A percentile compares a stretch with the other conserved stretches of the same genome.
Evolutionary conservation across 2,113 vertebrate genomes (phyloP).

Genomic region (Sturnira hondurensis): DNA sequence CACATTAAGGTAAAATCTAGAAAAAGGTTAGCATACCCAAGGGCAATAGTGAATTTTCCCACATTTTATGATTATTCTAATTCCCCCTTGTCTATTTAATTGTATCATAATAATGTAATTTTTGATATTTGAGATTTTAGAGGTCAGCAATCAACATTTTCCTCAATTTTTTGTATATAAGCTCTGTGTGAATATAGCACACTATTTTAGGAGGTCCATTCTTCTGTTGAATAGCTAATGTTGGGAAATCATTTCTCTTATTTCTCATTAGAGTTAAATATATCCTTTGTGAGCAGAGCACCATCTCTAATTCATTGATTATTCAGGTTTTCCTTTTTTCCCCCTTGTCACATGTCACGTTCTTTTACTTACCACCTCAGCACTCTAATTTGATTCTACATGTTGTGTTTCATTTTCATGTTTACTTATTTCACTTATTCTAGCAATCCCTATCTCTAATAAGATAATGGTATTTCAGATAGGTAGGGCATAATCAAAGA

Average conservation of each 20-base stretch:
- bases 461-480: not conserved
- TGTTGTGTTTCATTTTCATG: not conserved
- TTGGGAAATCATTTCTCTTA: not conserved
- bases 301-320: not conserved
- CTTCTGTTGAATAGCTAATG: not conserved
- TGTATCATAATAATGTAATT: constrained; percentile 6
- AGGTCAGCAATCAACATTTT: not conserved
- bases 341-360: not conserved
- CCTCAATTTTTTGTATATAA: not conserved
- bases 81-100: not conserved
- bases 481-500: not conserved
- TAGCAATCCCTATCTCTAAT: not conserved
- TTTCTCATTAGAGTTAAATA: not conserved
- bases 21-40: not conserved
- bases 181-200: not conserved
- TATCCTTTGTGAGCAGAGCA: not conserved
- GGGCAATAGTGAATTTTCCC: not conserved
- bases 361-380: not conserved
- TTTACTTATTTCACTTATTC: not conserved
- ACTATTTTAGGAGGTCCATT: not conserved
- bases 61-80: not conserved
- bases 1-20: not conserved
- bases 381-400: not conserved
- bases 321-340: not conserved
- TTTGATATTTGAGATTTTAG: constrained; percentile 9